Conservation (phyloP, 1,140 invertebrate genomes). For the Leptinotarsa texana region DNA sequence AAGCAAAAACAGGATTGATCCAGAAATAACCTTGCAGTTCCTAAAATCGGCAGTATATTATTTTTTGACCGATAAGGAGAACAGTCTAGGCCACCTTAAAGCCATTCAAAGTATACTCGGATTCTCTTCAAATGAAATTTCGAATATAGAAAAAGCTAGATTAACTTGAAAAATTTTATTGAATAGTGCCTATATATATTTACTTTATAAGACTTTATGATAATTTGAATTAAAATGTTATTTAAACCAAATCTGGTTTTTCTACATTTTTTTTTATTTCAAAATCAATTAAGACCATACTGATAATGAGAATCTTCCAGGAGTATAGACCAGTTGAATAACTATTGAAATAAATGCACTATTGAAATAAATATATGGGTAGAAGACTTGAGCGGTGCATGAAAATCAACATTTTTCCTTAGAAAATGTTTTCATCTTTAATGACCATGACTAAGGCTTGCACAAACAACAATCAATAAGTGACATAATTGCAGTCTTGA, state of each 20-base stretch:
- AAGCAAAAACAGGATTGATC: conserved; percentile 71
- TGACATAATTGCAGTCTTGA: too few relatives aligned
- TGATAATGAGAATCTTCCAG: not conserved
- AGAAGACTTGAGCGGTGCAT: too few relatives aligned
- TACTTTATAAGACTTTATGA: conserved; percentile 10
- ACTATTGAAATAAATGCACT: too few relatives aligned
- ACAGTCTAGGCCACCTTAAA: conserved; percentile 78
- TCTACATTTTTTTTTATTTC: not conserved
- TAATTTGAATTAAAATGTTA: conserved; percentile 11
- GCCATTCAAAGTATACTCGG: conserved; percentile 86
- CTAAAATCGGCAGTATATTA: conserved; percentile 89
- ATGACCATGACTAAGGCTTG: too few relatives aligned
- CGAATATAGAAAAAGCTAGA: conserved; percentile 71
- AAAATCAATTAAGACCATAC: not conserved
- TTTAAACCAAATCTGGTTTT: not conserved
- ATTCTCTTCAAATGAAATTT: conserved; percentile 74
- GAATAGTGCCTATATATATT: conserved; percentile 34
- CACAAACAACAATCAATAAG: too few relatives aligned
- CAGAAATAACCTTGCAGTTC: conserved; percentile 85
- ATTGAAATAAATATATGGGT: too few relatives aligned
- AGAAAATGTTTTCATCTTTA: too few relatives aligned
- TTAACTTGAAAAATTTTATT: conserved; percentile 35
- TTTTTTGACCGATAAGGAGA: conserved; percentile 84
- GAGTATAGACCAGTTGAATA: too few relatives aligned
- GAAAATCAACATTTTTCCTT: too few relatives aligned